Base-by-base conservation (phyloP, 2,797 vertebrate species). In the Xenentodon cancila region DNA sequence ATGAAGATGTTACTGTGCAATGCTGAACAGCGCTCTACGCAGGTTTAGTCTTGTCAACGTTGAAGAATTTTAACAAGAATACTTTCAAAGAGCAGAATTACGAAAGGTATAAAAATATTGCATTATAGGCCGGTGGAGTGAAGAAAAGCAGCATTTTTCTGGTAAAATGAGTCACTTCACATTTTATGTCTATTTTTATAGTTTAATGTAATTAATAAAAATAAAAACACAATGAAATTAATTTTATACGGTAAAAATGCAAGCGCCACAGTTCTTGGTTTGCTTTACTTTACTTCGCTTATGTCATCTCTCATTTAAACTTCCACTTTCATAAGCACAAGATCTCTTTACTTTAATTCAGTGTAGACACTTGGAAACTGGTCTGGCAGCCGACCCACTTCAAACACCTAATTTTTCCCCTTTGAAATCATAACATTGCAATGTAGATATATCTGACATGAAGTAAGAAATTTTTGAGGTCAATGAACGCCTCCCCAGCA, bases 401-500 rank as follows among this genome's bases (percentile, higher is more conserved):
- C 42, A 46, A 45, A 42, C 15, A 21, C 53, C 7, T 49, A 20
- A 66, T 12, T 47, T 48, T 32, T 13, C 18, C 7, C 45, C 15
- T 20, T 25, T 32, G 19, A 58, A 82, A 75, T 73, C 30, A 51
- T 46, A 75, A 56, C 43, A 59, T 61, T 32, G 27, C 15, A 45
- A n/a, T 62, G 37, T 30, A 18, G 30, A 30, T 34, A n/a, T 34
- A 56, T 18, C 62, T 64, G 73, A 63, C 58, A 57, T 40, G 11
- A 70, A 68, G 50, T 49, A 55, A 77, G 72, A 75, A 56, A 69
- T 50, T 59, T 76, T 59, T 82, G 71, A 81, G 74, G 73, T 81
- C 81, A 86, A 71, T 79, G 80, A 81, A 71, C 75, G 59, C 54
- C 63, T 71, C 17, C 43, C 27, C 46, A 53, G n/a, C n/a, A 22